phyloP scores from a whole-genome alignment of 2,797 vertebrate genomes.

The Galagoides demidoff region DNA sequence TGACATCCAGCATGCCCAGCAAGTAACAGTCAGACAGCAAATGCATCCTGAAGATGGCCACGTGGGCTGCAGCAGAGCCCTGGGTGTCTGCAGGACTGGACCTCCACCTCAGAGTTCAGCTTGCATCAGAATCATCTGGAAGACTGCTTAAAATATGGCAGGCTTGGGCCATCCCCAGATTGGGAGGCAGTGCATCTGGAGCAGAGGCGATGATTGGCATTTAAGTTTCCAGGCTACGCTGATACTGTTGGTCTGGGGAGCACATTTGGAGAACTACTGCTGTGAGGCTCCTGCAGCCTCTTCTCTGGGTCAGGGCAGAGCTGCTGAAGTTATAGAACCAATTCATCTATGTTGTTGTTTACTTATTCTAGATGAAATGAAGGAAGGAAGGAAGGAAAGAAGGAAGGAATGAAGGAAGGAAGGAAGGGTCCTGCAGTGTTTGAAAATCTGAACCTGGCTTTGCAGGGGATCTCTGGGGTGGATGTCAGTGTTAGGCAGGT shows the following conservation, averaged over 20 bases:
- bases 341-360: background rate
- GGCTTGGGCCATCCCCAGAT: background rate
- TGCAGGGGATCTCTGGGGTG: background rate
- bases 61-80: accelerated
- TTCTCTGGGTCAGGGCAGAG: background rate
- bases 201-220: no score
- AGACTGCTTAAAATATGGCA: background rate
- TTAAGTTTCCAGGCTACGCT: background rate
- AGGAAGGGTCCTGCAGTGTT: background rate
- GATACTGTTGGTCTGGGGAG: background rate
- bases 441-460: background rate
- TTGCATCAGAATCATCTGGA: background rate
- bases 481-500: background rate
- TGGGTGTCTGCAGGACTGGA: background rate
- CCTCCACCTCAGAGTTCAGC: background rate
- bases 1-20: background rate
- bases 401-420: background rate
- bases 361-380: background rate
- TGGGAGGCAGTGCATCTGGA: background rate
- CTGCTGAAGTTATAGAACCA: background rate
- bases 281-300: no score
- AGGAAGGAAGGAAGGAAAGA: no score
- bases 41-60: background rate
- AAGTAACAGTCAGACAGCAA: background rate
- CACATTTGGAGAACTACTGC: background rate